Evolutionary conservation across 2,888 invertebrate genomes (phyloP), one percentile per base, ranked within the genome.

Genomic region (Petrolisthes cinctipes): DNA sequence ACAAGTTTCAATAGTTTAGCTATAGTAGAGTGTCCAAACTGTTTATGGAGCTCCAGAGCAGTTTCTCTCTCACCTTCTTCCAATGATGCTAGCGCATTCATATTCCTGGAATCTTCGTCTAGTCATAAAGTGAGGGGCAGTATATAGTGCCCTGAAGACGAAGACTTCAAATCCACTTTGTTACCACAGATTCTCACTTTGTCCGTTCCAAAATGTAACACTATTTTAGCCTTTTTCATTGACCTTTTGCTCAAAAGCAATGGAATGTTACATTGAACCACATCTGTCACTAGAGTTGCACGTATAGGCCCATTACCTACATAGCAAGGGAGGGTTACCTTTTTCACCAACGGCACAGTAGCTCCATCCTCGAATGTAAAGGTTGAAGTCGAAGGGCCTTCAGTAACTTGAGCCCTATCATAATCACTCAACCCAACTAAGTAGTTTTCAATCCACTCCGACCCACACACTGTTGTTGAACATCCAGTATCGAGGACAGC

Each of bases 131-230:
- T 56, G 20, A 57, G 53, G 11, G 57, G 61, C 7, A 81, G 61
- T 57, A 81, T 6, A 20, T 56, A 81, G 20, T 81, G 81, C 14
- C 61, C 81, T 56, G 53, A 57, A 57, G 81, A 81, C n/a, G 57
- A 81, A 23, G 20, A 51, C 81, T 57, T 54, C 61, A 81, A 57
- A 53, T 78, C 37, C 6, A 81, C 56, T 4, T 4, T n/a, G 56
- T 7, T 57, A n/a, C 81, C 81, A 81, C 81, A 81, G 6, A 81
- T 81, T 81, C 56, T 81, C 5, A 81, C 57, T 14, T 81, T 54
- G 6, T 81, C 81, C 11, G n/a, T 57, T 54, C 6, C 57, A 56
- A 81, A 81, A 20, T 81, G 14, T 11, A 54, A 56, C 71, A 81
- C 7, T 9, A 81, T 57, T 7, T 57, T 81, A n/a, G 61, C 81